phyloP scores from a whole-genome alignment of 2,113 vertebrate species.

The Thinocorus orbignyianus region DNA sequence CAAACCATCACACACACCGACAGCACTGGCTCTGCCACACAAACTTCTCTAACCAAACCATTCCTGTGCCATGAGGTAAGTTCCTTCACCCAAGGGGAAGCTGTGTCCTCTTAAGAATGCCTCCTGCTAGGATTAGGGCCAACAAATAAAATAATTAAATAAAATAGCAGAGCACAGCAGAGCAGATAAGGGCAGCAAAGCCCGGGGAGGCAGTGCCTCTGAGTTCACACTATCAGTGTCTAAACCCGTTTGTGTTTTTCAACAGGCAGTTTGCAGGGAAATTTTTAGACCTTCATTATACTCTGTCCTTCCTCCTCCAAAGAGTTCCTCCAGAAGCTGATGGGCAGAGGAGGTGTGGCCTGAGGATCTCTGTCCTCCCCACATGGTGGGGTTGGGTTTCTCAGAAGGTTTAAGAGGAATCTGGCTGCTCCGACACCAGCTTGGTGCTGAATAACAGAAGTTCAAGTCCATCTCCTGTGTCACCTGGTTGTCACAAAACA shows the following conservation, averaged over 20 bases:
- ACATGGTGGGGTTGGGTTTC: rapidly evolving
- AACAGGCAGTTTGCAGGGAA: not conserved
- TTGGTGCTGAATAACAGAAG: not conserved
- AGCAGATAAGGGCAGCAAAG: not conserved
- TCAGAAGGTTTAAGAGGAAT: not conserved
- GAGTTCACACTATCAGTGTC: not conserved
- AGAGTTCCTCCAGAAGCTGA: not conserved
- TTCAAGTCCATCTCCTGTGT: not conserved
- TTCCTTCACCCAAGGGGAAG: not conserved
- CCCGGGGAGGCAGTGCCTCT: not conserved
- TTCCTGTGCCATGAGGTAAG: not conserved
- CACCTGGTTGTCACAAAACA: not conserved
- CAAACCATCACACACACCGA: rapidly evolving
- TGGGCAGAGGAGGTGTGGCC: not conserved
- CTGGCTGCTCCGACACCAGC: not conserved
- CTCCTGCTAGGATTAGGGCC: not conserved
- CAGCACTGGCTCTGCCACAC: not conserved
- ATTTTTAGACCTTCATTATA: not conserved
- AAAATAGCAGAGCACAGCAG: not conserved
- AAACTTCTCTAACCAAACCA: not conserved
- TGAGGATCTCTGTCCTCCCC: rapidly evolving
- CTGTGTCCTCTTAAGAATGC: not conserved
- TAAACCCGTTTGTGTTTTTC: not conserved
- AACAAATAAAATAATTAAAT: not conserved
- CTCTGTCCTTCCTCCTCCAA: not conserved